Evolutionary conservation across 2,113 vertebrate species (phyloP).

Genomic region (Tragulus kanchil): DNA sequence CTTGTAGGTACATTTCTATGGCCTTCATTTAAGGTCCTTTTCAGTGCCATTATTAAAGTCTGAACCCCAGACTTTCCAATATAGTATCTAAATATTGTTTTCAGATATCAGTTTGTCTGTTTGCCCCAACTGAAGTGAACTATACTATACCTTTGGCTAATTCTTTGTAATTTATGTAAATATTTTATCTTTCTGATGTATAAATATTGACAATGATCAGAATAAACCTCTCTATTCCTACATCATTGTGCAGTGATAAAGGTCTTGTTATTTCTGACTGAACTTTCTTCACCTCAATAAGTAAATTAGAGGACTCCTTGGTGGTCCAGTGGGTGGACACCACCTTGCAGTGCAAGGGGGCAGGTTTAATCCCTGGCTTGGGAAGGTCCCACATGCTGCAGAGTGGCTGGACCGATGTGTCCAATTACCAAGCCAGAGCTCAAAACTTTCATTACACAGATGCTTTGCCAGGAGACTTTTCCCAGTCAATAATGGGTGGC

Average conservation of each 20-base stretch:
- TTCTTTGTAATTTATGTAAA: not conserved
- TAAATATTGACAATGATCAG: not conserved
- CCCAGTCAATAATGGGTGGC: too few relatives aligned
- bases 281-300: not conserved
- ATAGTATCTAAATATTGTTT: not conserved
- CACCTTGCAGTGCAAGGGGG: too few relatives aligned
- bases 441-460: not conserved
- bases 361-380: too few relatives aligned
- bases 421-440: too few relatives aligned
- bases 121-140: not conserved
- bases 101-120: not conserved
- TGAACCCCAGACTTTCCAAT: not conserved
- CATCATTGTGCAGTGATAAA: not conserved
- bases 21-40: not conserved
- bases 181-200: not conserved
- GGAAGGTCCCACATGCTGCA: too few relatives aligned
- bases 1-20: not conserved
- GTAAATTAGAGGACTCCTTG: not conserved
- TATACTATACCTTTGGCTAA: not conserved
- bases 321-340: too few relatives aligned
- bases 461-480: not conserved
- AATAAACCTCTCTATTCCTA: slow-evolving; percentile 28
- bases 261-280: not conserved
- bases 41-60: not conserved
- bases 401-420: too few relatives aligned